These are phyloP conservation scores for Falcunculus frontatus DNA, from an alignment of 2,113 vertebrate species.

Conservation along the genomic window DNA sequence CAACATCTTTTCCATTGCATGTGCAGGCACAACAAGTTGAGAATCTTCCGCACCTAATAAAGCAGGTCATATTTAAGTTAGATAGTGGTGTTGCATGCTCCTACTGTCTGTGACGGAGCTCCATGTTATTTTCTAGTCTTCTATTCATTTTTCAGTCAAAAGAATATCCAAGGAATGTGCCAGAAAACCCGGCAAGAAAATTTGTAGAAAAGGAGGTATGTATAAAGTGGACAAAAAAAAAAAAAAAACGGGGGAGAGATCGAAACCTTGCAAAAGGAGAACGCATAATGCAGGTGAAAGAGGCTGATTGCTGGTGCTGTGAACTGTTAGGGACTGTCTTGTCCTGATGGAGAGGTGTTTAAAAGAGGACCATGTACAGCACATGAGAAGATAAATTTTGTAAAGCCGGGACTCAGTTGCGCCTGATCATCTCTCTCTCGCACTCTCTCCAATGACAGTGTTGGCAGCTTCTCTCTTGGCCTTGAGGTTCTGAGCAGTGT, in stretches of 20 bases:
- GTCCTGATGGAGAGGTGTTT: conserved; percentile 41
- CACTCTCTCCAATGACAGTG: conserved; percentile 51
- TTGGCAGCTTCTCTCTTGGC: conserved; percentile 57
- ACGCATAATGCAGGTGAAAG: background rate
- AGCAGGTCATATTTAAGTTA: conserved; percentile 76
- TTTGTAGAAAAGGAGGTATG: conserved; percentile 99
- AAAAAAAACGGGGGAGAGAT: conserved; percentile 29
- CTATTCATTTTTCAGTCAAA: conserved; percentile 99
- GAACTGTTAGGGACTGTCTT: conserved; percentile 52
- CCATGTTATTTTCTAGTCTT: conserved; percentile 99
- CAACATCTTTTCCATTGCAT: conserved; percentile 86
- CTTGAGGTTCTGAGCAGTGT: background rate
- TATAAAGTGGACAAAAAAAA: conserved; percentile 81
- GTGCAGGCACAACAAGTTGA: conserved; percentile 82
- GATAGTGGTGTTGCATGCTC: conserved; percentile 90
- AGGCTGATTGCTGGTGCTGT: conserved; percentile 60
- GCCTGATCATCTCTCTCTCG: conserved; percentile 60
- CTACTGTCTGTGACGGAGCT: conserved; percentile 90
- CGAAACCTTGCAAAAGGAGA: conserved; percentile 43
- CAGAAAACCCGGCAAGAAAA: conserved; percentile 99
- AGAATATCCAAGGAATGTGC: conserved; percentile 99
- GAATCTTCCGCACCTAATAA: conserved; percentile 75
- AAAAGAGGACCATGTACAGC: conserved; percentile 28
- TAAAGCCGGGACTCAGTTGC: conserved; percentile 51
- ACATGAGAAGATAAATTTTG: conserved; percentile 60